A percentile compares a stretch with the other conserved stretches of the same genome.
phyloP scores from a whole-genome alignment of 2,113 vertebrate species.

The Dasyprocta punctata region DNA sequence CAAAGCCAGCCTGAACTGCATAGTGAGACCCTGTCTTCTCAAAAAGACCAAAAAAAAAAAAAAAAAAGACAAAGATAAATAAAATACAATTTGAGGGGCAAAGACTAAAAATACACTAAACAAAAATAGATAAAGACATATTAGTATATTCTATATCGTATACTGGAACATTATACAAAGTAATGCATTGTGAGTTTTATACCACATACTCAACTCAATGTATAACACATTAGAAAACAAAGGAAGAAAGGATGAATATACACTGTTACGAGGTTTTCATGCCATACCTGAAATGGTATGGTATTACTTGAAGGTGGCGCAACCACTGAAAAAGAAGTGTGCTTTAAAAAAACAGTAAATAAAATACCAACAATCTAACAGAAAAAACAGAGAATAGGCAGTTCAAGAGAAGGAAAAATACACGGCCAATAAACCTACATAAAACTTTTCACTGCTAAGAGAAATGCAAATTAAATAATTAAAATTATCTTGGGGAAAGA shows the following conservation, averaged over 20 bases:
- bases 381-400: background rate
- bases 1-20: no score
- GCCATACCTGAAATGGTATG: background rate
- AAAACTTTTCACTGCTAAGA: background rate
- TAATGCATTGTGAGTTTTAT: background rate
- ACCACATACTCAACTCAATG: background rate
- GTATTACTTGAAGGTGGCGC: background rate
- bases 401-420: background rate
- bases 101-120: background rate
- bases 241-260: background rate
- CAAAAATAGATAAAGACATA: background rate
- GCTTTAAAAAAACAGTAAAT: background rate
- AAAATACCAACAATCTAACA: background rate
- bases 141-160: background rate
- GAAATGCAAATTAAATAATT: background rate
- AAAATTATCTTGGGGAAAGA: background rate
- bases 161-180: constrained; percentile 3
- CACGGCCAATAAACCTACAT: background rate
- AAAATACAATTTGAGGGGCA: background rate
- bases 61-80: no score
- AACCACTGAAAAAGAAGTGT: background rate
- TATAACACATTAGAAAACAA: background rate
- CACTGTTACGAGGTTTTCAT: background rate
- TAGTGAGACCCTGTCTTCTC: no score
- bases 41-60: no score